Conservation (phyloP, 2,888 invertebrate genomes). For the Theretra japonica region DNA sequence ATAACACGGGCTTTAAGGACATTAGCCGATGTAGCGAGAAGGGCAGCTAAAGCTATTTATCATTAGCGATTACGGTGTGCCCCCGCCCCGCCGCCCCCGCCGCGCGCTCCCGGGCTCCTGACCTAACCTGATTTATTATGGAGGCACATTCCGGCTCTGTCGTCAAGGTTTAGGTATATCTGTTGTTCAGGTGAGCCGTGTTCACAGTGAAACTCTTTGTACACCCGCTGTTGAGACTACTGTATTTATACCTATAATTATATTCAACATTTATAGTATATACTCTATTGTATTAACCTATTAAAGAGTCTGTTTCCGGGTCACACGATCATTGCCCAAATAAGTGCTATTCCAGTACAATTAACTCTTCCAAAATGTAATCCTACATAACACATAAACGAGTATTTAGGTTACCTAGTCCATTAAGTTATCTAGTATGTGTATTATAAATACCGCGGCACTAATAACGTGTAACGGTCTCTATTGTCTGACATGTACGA, state of each 20-base stretch:
- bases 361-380: too few relatives aligned
- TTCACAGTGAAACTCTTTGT: not conserved
- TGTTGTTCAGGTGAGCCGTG: not conserved
- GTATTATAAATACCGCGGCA: too few relatives aligned
- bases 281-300: too few relatives aligned
- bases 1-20: not conserved
- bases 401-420: too few relatives aligned
- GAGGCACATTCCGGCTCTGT: conserved; percentile 1
- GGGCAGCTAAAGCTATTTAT: conserved; percentile 23
- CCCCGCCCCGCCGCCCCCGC: not conserved
- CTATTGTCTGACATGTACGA: too few relatives aligned
- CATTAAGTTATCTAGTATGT: too few relatives aligned
- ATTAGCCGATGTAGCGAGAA: conserved; percentile 15
- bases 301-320: too few relatives aligned
- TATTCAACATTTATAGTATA: too few relatives aligned
- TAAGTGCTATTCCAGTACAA: not conserved
- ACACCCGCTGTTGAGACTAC: not conserved
- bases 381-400: too few relatives aligned
- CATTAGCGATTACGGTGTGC: conserved; percentile 11
- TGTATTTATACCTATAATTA: too few relatives aligned
- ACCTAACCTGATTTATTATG: conserved; percentile 26
- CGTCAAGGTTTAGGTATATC: conserved; percentile 7
- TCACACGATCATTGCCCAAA: not conserved
- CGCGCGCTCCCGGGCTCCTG: conserved; percentile 4
- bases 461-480: too few relatives aligned